Conservation (phyloP, 2,888 invertebrate species). For the Synanthedon formicaeformis region DNA sequence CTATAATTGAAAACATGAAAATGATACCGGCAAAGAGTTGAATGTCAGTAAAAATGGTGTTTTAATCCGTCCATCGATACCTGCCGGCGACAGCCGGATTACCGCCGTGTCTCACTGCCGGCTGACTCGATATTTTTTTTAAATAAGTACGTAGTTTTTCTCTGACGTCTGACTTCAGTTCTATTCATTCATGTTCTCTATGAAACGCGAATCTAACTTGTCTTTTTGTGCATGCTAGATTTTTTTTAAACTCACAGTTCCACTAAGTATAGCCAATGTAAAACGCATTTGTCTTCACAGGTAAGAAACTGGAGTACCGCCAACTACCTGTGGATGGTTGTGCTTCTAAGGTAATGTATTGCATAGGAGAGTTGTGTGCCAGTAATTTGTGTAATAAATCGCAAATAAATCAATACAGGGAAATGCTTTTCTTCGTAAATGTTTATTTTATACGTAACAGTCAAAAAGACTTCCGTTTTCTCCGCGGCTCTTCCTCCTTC, state of each 20-base stretch:
- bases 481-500: slow-evolving; percentile 23
- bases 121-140: slow-evolving; percentile 24
- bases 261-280: not conserved
- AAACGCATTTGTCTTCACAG: slow-evolving; percentile 35
- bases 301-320: slow-evolving; percentile 50
- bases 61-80: slow-evolving; percentile 64
- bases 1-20: slow-evolving; percentile 43
- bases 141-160: slow-evolving; percentile 16
- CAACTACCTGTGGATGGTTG: slow-evolving; percentile 61
- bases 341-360: slow-evolving; percentile 12
- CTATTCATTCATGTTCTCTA: not conserved
- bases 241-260: not conserved
- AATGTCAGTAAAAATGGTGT: slow-evolving; percentile 58
- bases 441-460: slow-evolving; percentile 12
- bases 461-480: slow-evolving; percentile 14
- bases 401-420: not conserved
- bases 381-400: not conserved
- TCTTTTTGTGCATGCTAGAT: not conserved
- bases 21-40: slow-evolving; percentile 39
- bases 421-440: slow-evolving; percentile 3
- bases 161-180: not conserved
- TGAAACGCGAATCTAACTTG: not conserved
- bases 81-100: slow-evolving; percentile 57
- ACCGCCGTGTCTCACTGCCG: slow-evolving; percentile 36
- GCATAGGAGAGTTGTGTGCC: not conserved